Percentiles rank a stretch among this genome's conserved stretches.
These are phyloP conservation scores for Spilosoma lubricipeda DNA, from an alignment of 2,888 invertebrate species.

Conservation along the genomic window DNA sequence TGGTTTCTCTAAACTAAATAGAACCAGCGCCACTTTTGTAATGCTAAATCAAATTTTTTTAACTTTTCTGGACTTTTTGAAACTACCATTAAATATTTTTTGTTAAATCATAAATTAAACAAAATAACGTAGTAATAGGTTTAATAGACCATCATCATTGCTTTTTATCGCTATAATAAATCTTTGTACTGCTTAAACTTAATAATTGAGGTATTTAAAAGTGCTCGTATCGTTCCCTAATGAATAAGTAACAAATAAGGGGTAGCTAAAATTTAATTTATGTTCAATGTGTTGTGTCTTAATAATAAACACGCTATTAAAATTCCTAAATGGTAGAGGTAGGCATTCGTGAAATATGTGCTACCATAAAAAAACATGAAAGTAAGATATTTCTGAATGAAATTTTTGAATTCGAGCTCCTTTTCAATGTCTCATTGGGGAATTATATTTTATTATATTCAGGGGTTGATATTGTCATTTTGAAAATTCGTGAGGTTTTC, in stretches of 20 bases:
- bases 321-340: conserved; percentile 38
- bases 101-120: background rate
- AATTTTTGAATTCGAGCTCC: conserved; percentile 38
- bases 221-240: conserved; percentile 28
- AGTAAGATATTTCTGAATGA: conserved; percentile 46
- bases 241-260: conserved; percentile 35
- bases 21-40: background rate
- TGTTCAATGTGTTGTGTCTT: conserved; percentile 43
- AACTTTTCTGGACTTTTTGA: background rate
- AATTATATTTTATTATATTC: conserved; percentile 42
- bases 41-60: background rate
- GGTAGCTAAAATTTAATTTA: conserved; percentile 40
- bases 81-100: background rate
- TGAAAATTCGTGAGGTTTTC: conserved; percentile 46
- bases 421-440: conserved; percentile 40
- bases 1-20: background rate
- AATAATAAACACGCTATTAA: conserved; percentile 48
- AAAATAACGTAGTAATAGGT: background rate
- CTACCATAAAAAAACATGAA: conserved; percentile 39
- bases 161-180: conserved; percentile 23
- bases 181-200: conserved; percentile 16
- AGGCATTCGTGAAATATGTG: conserved; percentile 45
- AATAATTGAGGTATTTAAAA: conserved; percentile 19
- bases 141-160: conserved; percentile 14
- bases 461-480: conserved; percentile 50